These are phyloP conservation scores for Erethizon dorsatum DNA, from an alignment of 2,797 vertebrate genomes.

Conservation along the genomic window DNA sequence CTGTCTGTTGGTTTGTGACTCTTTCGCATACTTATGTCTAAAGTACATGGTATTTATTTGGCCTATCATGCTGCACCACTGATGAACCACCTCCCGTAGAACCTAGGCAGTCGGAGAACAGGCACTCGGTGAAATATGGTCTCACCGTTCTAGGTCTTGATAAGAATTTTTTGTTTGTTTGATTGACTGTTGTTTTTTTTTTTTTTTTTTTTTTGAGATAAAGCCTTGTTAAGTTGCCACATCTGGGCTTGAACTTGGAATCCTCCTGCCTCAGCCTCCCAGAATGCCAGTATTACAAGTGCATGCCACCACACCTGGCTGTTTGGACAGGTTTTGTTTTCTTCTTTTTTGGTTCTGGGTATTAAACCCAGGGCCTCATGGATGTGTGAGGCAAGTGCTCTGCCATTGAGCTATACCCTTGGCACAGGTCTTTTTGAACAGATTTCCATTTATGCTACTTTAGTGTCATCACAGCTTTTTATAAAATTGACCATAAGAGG, in stretches of 20 bases:
- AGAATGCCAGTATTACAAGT: neutral
- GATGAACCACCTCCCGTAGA: neutral
- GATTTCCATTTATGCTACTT: neutral
- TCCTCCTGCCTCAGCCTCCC: neutral
- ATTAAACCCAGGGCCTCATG: neutral
- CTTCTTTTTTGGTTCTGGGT: neutral
- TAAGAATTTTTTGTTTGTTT: neutral
- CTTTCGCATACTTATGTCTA: conserved; percentile 28
- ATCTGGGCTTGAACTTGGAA: neutral
- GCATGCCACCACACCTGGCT: neutral
- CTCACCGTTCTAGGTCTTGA: neutral
- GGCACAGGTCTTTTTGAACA: neutral
- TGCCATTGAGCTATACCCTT: neutral
- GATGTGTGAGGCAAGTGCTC: neutral
- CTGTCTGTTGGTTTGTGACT: conserved; percentile 44
- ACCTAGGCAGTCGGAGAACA: neutral
- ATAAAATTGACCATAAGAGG: neutral
- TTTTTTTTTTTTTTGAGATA: neutral
- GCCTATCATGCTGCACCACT: neutral
- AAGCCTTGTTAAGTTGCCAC: neutral
- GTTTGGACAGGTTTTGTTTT: neutral
- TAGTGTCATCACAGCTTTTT: neutral
- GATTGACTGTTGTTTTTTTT: neutral
- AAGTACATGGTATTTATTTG: neutral
- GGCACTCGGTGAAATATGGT: neutral